A percentile compares a stretch with the other conserved stretches of the same genome.
Evolutionary conservation across 2,888 invertebrate species (phyloP).

Genomic region (Matsumyia berberina): DNA sequence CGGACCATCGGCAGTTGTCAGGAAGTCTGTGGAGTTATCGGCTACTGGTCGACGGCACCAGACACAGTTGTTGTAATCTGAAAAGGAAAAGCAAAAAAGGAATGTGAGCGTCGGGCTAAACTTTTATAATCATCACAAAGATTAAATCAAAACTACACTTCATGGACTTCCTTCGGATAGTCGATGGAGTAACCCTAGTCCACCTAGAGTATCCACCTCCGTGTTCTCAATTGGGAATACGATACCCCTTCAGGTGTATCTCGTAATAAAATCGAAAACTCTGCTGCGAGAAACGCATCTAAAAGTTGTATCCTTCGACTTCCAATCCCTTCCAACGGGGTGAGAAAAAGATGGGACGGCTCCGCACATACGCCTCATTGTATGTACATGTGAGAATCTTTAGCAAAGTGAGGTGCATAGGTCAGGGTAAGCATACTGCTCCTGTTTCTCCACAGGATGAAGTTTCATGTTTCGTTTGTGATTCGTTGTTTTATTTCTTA

Average conservation of each 20-base stretch:
- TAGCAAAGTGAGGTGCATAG: constrained; percentile 23
- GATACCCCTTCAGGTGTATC: constrained; percentile 34
- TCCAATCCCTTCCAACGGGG: constrained; percentile 44
- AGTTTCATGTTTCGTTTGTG: constrained; percentile 9
- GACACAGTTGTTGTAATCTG: constrained; percentile 88
- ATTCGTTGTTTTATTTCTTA: neutral
- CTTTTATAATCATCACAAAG: constrained; percentile 26
- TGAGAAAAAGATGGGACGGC: constrained; percentile 2
- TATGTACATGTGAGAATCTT: constrained; percentile 16
- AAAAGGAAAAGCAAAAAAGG: constrained; percentile 77
- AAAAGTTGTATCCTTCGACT: constrained; percentile 66
- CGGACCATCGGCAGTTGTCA: constrained; percentile 84
- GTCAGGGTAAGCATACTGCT: constrained; percentile 46
- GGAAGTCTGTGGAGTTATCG: constrained; percentile 86
- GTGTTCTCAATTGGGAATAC: constrained; percentile 26
- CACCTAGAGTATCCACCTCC: neutral
- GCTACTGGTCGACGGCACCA: constrained; percentile 90
- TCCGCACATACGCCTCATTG: neutral
- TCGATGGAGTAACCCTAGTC: neutral
- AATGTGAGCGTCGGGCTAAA: constrained; percentile 12
- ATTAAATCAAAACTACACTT: constrained; percentile 16
- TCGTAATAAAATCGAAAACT: constrained; percentile 22
- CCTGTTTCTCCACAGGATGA: constrained; percentile 44
- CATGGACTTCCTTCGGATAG: constrained; percentile 12
- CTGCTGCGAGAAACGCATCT: constrained; percentile 23